These are phyloP conservation scores for Agrotis segetum DNA, from an alignment of 2,888 invertebrate species.

Conservation along the genomic window DNA sequence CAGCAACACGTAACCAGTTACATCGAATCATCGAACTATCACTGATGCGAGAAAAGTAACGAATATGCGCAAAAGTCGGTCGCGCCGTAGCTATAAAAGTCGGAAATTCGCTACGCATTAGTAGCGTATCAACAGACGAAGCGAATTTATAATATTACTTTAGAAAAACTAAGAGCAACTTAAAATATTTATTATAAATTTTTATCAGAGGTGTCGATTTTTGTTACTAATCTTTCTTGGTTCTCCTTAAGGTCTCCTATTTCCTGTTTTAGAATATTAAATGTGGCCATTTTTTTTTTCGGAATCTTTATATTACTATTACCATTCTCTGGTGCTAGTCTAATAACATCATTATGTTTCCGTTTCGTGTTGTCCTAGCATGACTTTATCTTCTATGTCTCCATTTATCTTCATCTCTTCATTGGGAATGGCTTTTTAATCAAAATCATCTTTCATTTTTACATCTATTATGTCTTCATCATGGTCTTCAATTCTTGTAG, in stretches of 20 bases:
- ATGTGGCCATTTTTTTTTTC: background rate
- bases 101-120: constrained; percentile 51
- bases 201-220: constrained; percentile 1
- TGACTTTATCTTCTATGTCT: background rate
- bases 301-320: background rate
- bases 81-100: constrained; percentile 64
- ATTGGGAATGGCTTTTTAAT: background rate
- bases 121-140: constrained; percentile 64
- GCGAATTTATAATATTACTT: constrained; percentile 45
- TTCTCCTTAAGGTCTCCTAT: background rate
- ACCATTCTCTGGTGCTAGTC: too few species aligned
- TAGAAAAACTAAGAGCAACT: constrained; percentile 25
- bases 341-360: too few species aligned
- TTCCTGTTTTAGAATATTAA: background rate
- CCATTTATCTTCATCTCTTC: background rate
- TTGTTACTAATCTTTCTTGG: constrained; percentile 2
- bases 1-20: constrained; percentile 59
- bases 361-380: background rate
- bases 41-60: constrained; percentile 44
- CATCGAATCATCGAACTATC: constrained; percentile 43
- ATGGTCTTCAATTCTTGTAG: background rate
- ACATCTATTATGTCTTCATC: background rate
- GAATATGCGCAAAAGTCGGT: constrained; percentile 65
- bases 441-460: background rate
- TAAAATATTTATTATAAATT: constrained; percentile 19